These are phyloP conservation scores for Eupithecia inturbata DNA, from an alignment of 2,888 invertebrate species.

Conservation along the genomic window DNA sequence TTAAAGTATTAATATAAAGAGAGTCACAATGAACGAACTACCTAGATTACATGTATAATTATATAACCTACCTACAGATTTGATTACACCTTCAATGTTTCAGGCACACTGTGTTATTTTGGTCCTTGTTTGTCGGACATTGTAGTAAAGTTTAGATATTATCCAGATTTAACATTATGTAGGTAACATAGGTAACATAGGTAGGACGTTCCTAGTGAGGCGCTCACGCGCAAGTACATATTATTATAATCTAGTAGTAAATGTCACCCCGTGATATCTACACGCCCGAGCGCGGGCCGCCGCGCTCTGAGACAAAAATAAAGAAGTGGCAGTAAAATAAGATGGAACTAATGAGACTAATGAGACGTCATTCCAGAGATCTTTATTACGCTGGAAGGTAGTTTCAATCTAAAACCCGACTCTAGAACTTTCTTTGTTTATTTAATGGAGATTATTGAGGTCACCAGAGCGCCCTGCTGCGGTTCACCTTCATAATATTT, in stretches of 20 bases:
- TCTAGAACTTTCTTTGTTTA: not conserved
- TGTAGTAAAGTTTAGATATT: no score
- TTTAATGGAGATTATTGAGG: not conserved
- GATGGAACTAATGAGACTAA: slow-evolving; percentile 34
- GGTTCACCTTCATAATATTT: not conserved
- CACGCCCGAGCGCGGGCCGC: not conserved
- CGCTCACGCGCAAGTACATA: no score
- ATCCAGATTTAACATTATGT: no score
- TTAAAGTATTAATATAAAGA: no score
- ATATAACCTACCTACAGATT: no score
- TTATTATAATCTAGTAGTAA: not conserved
- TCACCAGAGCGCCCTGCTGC: not conserved
- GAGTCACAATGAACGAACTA: no score
- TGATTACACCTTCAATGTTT: no score
- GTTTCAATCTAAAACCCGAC: slow-evolving; percentile 1
- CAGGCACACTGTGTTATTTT: no score
- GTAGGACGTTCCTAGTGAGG: no score
- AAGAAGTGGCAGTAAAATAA: slow-evolving; percentile 18
- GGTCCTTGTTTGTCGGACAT: no score
- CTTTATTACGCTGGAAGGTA: slow-evolving; percentile 21
- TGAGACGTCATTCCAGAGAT: slow-evolving; percentile 27
- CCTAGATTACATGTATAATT: no score
- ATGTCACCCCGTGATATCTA: not conserved
- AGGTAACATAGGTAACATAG: no score
- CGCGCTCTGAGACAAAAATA: slow-evolving; percentile 17